Evolutionary conservation across 2,113 vertebrate species (phyloP).

Genomic region (Saimiri boliviensis): DNA sequence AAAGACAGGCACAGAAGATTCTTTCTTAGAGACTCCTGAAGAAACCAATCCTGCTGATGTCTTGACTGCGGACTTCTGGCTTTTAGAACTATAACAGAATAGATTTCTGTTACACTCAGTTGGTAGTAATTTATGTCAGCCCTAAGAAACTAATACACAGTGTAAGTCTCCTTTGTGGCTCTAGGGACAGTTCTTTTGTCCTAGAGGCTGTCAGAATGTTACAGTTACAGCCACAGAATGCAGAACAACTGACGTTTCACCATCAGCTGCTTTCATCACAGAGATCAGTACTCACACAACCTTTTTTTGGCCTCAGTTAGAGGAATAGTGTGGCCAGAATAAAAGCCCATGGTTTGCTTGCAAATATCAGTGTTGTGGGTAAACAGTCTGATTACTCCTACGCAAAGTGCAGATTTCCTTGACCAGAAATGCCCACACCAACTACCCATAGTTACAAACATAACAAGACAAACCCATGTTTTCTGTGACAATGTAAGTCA

Average conservation of each 20-base stretch:
- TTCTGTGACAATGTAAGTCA: background rate
- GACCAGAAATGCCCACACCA: background rate
- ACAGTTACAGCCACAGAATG: background rate
- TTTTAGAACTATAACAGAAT: background rate
- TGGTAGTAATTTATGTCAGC: background rate
- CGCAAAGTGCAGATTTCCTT: background rate
- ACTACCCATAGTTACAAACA: background rate
- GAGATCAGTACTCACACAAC: background rate
- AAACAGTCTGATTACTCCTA: background rate
- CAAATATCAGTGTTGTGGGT: background rate
- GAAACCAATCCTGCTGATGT: background rate
- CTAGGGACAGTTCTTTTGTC: background rate
- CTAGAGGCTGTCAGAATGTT: background rate
- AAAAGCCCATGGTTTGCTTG: background rate
- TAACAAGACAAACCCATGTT: background rate
- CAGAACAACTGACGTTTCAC: background rate
- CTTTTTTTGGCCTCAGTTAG: background rate
- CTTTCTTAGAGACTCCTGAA: background rate
- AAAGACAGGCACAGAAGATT: background rate
- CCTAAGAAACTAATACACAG: background rate
- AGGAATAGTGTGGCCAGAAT: background rate
- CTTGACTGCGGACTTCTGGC: background rate
- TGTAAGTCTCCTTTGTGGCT: background rate
- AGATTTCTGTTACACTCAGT: background rate
- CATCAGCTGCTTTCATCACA: background rate